These are phyloP conservation scores for Planiliza haematocheilus DNA, from an alignment of 2,113 vertebrate species.

Conservation along the genomic window DNA sequence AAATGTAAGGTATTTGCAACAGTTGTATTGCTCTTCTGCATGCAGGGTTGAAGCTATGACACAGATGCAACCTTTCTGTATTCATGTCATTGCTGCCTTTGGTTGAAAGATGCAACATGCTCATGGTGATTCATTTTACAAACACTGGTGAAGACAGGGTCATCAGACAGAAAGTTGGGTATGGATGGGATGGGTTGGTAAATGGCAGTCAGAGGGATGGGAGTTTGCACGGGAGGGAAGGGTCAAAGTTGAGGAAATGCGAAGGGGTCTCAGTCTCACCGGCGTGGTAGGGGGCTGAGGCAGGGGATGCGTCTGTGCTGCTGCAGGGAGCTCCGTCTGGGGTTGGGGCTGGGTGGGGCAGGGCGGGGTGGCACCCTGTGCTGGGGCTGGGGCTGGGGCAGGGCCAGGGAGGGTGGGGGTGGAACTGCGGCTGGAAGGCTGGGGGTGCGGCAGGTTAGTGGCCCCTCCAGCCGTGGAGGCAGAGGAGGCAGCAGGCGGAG, in stretches of 20 bases:
- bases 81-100: slow-evolving; percentile 20
- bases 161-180: slow-evolving; percentile 52
- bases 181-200: slow-evolving; percentile 55
- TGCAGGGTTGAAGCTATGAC: slow-evolving; percentile 57
- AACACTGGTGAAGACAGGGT: slow-evolving; percentile 59
- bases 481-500: slow-evolving; percentile 83
- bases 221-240: slow-evolving; percentile 76
- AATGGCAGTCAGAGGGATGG: slow-evolving; percentile 71
- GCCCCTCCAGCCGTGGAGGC: slow-evolving; percentile 77
- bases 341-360: slow-evolving; percentile 88
- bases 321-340: slow-evolving; percentile 86
- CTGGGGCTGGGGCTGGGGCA: slow-evolving; percentile 84
- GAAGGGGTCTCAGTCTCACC: slow-evolving; percentile 86
- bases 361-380: slow-evolving; percentile 86
- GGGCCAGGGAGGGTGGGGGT: slow-evolving; percentile 90
- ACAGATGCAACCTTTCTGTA: slow-evolving; percentile 31
- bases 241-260: slow-evolving; percentile 67
- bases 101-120: slow-evolving; percentile 38
- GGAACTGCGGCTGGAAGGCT: slow-evolving; percentile 90
- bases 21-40: slow-evolving; percentile 14
- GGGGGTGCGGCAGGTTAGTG: slow-evolving; percentile 85
- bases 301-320: slow-evolving; percentile 80
- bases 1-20: slow-evolving; percentile 3
- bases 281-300: slow-evolving; percentile 93
- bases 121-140: slow-evolving; percentile 60